Conservation (phyloP, 2,797 vertebrate species). For the Coranthus polyacanthus region DNA sequence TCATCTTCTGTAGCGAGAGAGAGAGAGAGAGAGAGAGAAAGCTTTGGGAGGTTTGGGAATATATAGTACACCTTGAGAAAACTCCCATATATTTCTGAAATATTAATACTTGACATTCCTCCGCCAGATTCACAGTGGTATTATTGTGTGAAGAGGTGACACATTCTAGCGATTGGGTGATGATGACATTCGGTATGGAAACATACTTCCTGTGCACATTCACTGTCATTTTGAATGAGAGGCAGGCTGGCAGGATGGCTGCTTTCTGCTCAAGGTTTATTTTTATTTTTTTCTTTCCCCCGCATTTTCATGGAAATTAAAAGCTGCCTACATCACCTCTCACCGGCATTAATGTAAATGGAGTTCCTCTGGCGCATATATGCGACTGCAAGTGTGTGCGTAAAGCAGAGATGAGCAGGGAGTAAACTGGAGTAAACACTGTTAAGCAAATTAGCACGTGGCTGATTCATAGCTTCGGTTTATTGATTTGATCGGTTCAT, state of each 20-base stretch:
- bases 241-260: conserved; percentile 24
- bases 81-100: conserved; percentile 42
- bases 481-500: conserved; percentile 9
- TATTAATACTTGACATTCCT: conserved; percentile 69
- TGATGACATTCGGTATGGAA: conserved; percentile 62
- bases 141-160: conserved; percentile 61
- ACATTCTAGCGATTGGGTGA: conserved; percentile 55
- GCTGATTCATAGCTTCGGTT: background rate
- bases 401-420: background rate
- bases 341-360: conserved; percentile 21
- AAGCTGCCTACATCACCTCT: conserved; percentile 24
- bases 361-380: background rate
- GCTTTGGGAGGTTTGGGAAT: conserved; percentile 9
- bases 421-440: background rate
- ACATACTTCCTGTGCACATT: conserved; percentile 53
- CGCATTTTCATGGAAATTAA: conserved; percentile 63
- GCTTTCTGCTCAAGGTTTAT: conserved; percentile 34
- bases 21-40: background rate
- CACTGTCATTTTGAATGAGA: conserved; percentile 57
- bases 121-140: conserved; percentile 53
- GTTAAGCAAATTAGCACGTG: background rate
- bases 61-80: conserved; percentile 24
- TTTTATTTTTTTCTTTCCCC: no score
- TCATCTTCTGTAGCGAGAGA: conserved; percentile 5
- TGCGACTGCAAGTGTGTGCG: conserved; percentile 1